Evolutionary conservation across 2,797 vertebrate species (phyloP).

Genomic region (Arvicola amphibius): DNA sequence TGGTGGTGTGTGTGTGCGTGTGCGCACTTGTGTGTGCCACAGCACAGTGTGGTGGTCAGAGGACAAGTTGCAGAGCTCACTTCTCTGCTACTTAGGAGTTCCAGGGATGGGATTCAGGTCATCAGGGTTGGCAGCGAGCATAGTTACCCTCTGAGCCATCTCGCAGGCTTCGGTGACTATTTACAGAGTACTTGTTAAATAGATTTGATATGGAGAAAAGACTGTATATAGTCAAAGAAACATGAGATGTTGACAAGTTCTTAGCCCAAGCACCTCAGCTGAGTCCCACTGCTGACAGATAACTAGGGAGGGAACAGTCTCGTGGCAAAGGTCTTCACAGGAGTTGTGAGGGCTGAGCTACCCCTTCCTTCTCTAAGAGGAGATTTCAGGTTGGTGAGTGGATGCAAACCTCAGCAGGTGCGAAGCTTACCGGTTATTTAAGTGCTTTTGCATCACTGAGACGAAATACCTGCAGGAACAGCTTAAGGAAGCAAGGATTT

Average conservation of each 20-base stretch:
- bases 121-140: background rate
- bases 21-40: background rate
- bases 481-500: background rate
- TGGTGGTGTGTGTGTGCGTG: background rate
- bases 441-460: background rate
- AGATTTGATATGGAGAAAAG: background rate
- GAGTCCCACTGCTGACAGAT: background rate
- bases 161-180: background rate
- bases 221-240: background rate
- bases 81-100: background rate
- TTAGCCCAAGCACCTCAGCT: background rate
- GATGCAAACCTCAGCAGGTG: background rate
- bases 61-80: background rate
- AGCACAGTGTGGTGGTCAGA: background rate
- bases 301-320: background rate
- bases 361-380: background rate
- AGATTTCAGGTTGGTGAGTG: background rate
- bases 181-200: slow-evolving; percentile 4
- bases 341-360: background rate
- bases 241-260: background rate
- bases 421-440: background rate
- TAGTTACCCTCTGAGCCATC: background rate
- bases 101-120: background rate
- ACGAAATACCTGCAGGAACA: background rate
- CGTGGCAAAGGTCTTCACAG: background rate